Conservation (phyloP, 2,113 vertebrate species). For the Gallinago media region DNA sequence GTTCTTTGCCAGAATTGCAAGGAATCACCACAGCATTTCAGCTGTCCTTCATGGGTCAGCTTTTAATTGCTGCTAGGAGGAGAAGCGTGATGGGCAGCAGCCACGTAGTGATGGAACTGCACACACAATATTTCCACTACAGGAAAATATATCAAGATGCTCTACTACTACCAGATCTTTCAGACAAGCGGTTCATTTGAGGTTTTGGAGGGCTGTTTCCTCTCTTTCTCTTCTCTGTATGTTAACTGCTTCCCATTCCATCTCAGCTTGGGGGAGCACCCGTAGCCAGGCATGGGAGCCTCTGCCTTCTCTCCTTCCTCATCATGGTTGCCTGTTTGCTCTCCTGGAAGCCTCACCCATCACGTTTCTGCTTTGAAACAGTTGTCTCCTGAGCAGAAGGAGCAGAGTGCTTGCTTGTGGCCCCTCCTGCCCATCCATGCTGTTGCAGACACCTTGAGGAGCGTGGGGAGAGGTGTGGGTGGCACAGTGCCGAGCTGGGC, state of each 20-base stretch:
- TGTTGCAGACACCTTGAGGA: background rate
- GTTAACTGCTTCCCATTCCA: background rate
- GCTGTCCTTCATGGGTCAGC: background rate
- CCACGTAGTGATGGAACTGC: background rate
- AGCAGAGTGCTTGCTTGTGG: fast-evolving
- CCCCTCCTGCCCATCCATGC: background rate
- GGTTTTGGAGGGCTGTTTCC: background rate
- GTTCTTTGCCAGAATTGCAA: too few species aligned
- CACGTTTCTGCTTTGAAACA: background rate
- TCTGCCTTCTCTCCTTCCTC: background rate
- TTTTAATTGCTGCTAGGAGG: background rate
- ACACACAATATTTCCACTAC: background rate
- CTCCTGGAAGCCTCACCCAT: background rate
- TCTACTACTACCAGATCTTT: background rate
- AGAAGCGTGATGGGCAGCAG: background rate
- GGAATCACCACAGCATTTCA: background rate
- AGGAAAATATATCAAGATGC: background rate
- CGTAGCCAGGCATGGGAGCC: fast-evolving
- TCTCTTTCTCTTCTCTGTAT: background rate
- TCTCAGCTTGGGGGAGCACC: background rate
- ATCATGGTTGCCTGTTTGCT: background rate
- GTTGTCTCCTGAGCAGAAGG: background rate
- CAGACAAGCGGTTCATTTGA: background rate
- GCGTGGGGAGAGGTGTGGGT: background rate
- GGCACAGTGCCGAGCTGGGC: fast-evolving